phyloP scores from a whole-genome alignment of 2,888 invertebrate genomes.

The Itoplectis maculator region DNA sequence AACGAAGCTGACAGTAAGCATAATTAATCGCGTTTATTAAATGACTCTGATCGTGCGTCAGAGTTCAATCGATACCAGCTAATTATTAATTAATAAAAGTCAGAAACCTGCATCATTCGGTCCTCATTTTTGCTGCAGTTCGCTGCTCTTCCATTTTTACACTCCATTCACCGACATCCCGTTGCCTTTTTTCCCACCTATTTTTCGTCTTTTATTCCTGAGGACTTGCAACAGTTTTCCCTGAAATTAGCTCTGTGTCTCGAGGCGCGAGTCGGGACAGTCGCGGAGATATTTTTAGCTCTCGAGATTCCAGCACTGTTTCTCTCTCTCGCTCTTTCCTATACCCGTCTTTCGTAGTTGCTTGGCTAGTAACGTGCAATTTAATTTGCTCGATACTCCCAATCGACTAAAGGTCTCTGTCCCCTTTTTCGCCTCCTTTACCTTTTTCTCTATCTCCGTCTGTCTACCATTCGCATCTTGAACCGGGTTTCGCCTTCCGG shows the following conservation, averaged over 20 bases:
- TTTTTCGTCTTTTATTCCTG: background rate
- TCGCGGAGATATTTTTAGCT: slow-evolving; percentile 38
- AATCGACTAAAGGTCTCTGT: slow-evolving; percentile 49
- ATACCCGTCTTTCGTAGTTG: slow-evolving; percentile 33
- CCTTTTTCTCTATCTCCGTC: too few species aligned
- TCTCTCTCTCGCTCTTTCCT: background rate
- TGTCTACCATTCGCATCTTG: slow-evolving; percentile 31
- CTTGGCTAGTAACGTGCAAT: slow-evolving; percentile 55
- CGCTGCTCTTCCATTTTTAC: background rate
- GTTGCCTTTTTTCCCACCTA: background rate
- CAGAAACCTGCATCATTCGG: background rate
- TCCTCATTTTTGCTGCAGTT: background rate
- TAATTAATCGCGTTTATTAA: background rate
- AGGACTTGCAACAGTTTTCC: slow-evolving; percentile 6
- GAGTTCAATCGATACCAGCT: background rate
- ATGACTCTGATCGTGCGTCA: background rate
- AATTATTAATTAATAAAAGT: slow-evolving; percentile 25
- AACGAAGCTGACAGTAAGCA: too few species aligned
- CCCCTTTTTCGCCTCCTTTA: background rate
- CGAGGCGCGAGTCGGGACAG: background rate
- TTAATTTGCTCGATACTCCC: slow-evolving; percentile 63
- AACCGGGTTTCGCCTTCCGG: slow-evolving; percentile 48
- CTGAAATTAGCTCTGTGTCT: slow-evolving; percentile 2
- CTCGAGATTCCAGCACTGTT: slow-evolving; percentile 14
- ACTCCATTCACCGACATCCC: background rate